Evolutionary conservation across 2,888 invertebrate species (phyloP), one percentile per base, ranked within the genome.

Genomic region (Drosophila percnosoma): DNA sequence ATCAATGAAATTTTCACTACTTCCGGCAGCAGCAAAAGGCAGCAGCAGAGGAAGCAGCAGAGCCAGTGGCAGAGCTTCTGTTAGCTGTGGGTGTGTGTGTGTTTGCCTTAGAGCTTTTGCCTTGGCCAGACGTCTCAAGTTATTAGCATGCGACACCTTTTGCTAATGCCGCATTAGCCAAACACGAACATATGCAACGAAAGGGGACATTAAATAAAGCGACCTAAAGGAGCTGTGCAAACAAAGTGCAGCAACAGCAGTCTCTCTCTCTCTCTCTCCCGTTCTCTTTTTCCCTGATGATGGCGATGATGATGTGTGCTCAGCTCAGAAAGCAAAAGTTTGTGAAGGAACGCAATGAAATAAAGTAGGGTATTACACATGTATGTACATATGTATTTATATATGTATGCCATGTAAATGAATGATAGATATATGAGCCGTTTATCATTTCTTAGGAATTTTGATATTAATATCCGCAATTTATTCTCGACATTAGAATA

Each of bases 1-100:
- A 87, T 90, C 89, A 87, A 90, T 87, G 84, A 83, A 83, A 81
- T 73, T 87, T 87, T 90, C 80, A 88, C 90, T 83, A 83, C 87
- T 90, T 86, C 89, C 89, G 83, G 66, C 63, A 53, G 68, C 10
- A 53, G 62, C 1, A 36, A 24, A 65, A 51, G 21, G 7, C 49
- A 54, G 24, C 4, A 49, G 33, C 45, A 53, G 24, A 18, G 53
- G 33, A 29, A 58, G 18, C 31, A 57, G 52, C 34, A 60, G 27
- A 34, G 34, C 15, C 54, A 36, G n/a, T 27, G 27, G 53, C 57
- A 53, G 49, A 18, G 34, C 38, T 31, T 34, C 36, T 48, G 34
- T 51, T 67, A 8, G 53, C 51, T 40, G 36, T 45, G 4, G 7
- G 45, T 24, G 45, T 7, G 21, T 45, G n/a, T 11, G 11, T 78